These are phyloP conservation scores for Drosophila neotestacea DNA, from an alignment of 2,888 invertebrate genomes.

Conservation along the genomic window DNA sequence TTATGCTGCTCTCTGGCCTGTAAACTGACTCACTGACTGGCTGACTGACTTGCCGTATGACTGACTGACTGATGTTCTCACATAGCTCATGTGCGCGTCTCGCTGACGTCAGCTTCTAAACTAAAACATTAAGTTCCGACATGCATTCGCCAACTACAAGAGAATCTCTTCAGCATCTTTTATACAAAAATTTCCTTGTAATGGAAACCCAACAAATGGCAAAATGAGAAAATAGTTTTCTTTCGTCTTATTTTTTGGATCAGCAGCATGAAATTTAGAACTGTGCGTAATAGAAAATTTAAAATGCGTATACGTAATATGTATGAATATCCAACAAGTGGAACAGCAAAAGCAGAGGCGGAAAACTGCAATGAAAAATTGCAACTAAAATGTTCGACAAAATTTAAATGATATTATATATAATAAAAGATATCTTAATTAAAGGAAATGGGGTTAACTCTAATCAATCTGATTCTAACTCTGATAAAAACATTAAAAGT, in stretches of 20 bases:
- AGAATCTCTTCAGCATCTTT: slow-evolving; percentile 59
- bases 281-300: slow-evolving; percentile 47
- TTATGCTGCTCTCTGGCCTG: slow-evolving; percentile 30
- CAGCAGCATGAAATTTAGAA: slow-evolving; percentile 51
- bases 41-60: slow-evolving; percentile 8
- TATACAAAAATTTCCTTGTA: slow-evolving; percentile 45
- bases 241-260: slow-evolving; percentile 11
- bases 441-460: not conserved
- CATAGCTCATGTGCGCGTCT: slow-evolving; percentile 40
- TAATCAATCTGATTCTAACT: not conserved
- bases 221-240: slow-evolving; percentile 1
- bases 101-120: slow-evolving; percentile 63
- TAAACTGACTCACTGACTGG: slow-evolving; percentile 21
- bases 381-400: slow-evolving; percentile 1
- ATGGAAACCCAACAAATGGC: slow-evolving; percentile 28
- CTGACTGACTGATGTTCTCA: slow-evolving; percentile 26
- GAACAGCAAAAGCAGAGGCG: slow-evolving; percentile 4
- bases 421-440: not conserved
- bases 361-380: slow-evolving; percentile 1
- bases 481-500: no score
- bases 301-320: slow-evolving; percentile 67
- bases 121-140: slow-evolving; percentile 36
- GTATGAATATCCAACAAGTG: slow-evolving; percentile 63
- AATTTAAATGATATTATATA: not conserved
- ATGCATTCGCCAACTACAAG: slow-evolving; percentile 42